phyloP scores from a whole-genome alignment of 1,140 invertebrate genomes.

The Aphaenogaster floridana region DNA sequence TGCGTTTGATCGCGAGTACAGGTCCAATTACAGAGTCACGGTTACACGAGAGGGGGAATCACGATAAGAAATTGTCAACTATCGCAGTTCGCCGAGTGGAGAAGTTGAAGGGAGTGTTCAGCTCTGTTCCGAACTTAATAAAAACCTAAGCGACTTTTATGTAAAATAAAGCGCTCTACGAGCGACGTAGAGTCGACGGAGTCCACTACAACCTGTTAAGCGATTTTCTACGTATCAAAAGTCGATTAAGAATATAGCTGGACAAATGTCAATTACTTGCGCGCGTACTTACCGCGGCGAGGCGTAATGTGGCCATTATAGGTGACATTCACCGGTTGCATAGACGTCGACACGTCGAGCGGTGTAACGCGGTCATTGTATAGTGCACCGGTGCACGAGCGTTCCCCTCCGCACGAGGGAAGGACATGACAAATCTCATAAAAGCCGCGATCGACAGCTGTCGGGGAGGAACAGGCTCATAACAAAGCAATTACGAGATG shows the following conservation, averaged over 20 bases:
- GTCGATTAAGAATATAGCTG: constrained; percentile 25
- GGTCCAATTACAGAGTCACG: not conserved
- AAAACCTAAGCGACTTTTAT: not conserved
- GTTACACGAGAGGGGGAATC: not conserved
- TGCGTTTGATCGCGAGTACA: not conserved
- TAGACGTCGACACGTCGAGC: constrained; percentile 41
- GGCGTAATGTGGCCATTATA: constrained; percentile 48
- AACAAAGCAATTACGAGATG: not conserved
- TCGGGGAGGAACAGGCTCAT: no score
- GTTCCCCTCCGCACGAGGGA: not conserved
- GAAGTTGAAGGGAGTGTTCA: not conserved
- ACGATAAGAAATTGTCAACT: constrained; percentile 5
- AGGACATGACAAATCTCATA: not conserved
- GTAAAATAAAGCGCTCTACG: not conserved
- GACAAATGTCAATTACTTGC: constrained; percentile 51
- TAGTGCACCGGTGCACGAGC: not conserved
- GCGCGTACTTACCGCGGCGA: not conserved
- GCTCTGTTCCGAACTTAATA: not conserved
- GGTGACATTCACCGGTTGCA: constrained; percentile 45
- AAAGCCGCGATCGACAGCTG: not conserved
- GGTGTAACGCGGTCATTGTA: constrained; percentile 10
- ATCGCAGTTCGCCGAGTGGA: not conserved
- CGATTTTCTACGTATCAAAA: constrained; percentile 22
- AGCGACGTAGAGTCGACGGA: not conserved
- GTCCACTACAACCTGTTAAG: not conserved